Evolutionary conservation across 2,888 invertebrate genomes (phyloP).

Genomic region (Tenthredo scrophulariae): DNA sequence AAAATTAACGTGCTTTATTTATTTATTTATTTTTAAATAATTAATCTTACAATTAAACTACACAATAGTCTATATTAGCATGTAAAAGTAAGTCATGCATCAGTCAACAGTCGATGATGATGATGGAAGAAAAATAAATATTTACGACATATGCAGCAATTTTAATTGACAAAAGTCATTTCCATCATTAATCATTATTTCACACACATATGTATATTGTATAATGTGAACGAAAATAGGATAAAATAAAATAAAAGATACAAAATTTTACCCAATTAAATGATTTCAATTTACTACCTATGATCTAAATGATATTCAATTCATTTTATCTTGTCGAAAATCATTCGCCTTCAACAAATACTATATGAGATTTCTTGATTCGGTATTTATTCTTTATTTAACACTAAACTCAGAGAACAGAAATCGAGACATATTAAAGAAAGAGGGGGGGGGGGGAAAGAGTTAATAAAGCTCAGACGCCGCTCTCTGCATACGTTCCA

Average conservation of each 20-base stretch:
- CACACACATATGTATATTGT: neutral
- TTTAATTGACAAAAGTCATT: slow-evolving; percentile 23
- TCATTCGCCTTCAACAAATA: neutral
- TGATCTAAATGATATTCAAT: neutral
- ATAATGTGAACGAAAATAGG: neutral
- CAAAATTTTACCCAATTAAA: neutral
- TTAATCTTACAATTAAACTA: slow-evolving; percentile 42
- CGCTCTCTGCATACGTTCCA: slow-evolving; percentile 88
- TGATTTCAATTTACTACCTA: slow-evolving; percentile 5
- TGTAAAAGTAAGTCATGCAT: slow-evolving; percentile 9
- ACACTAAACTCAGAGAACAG: neutral
- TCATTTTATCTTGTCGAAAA: neutral
- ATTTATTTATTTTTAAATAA: slow-evolving; percentile 17
- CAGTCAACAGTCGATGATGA: slow-evolving; percentile 19
- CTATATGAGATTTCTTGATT: slow-evolving; percentile 28
- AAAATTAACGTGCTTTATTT: slow-evolving; percentile 35
- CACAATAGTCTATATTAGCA: slow-evolving; percentile 10
- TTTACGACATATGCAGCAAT: neutral
- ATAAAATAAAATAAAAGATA: neutral
- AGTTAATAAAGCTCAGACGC: slow-evolving; percentile 67
- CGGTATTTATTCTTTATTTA: neutral
- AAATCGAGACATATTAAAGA: neutral
- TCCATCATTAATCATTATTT: neutral
- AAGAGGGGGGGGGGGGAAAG: neutral
- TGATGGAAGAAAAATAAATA: slow-evolving; percentile 4